Evolutionary conservation across 2,797 vertebrate genomes (phyloP).

Genomic region (Ctenochaetus hawaiiensis): DNA sequence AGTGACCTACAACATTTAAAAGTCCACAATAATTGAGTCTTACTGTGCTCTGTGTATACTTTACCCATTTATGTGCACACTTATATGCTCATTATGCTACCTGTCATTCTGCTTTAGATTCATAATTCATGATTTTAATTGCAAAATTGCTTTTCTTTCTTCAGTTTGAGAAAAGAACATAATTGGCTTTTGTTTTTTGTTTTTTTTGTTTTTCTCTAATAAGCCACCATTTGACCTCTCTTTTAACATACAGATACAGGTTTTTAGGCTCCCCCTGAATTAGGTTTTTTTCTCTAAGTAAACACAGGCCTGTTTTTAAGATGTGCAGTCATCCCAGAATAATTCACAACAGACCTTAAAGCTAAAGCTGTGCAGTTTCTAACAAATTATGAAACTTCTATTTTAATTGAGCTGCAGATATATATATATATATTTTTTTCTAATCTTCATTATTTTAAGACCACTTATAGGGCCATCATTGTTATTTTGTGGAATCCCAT

Average conservation of each 20-base stretch:
- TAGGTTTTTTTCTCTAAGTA: neutral
- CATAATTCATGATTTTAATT: neutral
- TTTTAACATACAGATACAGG: neutral
- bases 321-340: conserved; percentile 30
- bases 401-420: conserved; percentile 1
- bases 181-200: neutral
- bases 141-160: neutral
- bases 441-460: conserved; percentile 10
- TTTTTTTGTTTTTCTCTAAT: conserved; percentile 7
- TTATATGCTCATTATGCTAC: neutral
- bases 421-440: too few species aligned
- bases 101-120: neutral
- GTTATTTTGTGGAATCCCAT: conserved; percentile 1
- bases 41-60: neutral
- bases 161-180: neutral
- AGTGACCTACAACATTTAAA: conserved; percentile 3
- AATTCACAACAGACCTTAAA: conserved; percentile 35
- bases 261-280: conserved; percentile 2
- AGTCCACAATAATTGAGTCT: conserved; percentile 18
- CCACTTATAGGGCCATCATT: conserved; percentile 4
- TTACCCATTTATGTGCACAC: neutral
- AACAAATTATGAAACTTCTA: neutral
- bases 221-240: neutral
- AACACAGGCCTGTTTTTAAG: conserved; percentile 21
- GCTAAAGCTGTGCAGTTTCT: conserved; percentile 15